These are phyloP conservation scores for Tanypteryx hageni DNA, from an alignment of 2,888 invertebrate genomes.

Conservation along the genomic window DNA sequence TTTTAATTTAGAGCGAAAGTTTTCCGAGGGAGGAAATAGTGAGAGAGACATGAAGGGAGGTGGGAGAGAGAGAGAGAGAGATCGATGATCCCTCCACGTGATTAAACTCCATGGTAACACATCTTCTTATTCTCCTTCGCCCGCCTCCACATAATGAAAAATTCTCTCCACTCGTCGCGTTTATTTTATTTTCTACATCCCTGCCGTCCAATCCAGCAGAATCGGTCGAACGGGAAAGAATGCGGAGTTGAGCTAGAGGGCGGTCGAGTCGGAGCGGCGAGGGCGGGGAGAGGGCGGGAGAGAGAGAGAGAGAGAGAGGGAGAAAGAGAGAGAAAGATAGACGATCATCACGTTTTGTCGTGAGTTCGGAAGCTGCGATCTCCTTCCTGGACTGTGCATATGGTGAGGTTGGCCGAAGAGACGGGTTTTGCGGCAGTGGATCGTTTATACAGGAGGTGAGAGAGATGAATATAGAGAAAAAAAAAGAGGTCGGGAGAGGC, in stretches of 20 bases:
- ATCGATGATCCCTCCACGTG: too few species aligned
- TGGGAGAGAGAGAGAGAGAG: too few species aligned
- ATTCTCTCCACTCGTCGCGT: too few species aligned
- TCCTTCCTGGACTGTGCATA: background rate
- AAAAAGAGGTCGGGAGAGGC: too few species aligned
- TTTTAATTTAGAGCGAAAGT: too few species aligned
- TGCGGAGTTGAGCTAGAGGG: too few species aligned
- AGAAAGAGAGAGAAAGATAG: background rate
- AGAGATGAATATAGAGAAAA: background rate
- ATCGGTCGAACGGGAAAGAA: background rate
- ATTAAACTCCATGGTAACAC: too few species aligned
- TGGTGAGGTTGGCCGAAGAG: background rate
- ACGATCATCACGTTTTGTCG: constrained; percentile 24
- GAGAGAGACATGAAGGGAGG: too few species aligned
- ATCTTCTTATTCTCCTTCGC: too few species aligned
- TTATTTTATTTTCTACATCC: background rate
- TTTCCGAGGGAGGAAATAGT: too few species aligned
- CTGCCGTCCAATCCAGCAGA: background rate
- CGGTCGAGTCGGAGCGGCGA: background rate
- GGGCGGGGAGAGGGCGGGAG: background rate
- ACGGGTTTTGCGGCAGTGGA: background rate
- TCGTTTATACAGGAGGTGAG: background rate
- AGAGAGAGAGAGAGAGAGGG: background rate
- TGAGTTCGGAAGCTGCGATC: constrained; percentile 35
- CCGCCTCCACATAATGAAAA: too few species aligned